Evolutionary conservation across 92 coral and sea anemone genomes (phyloP), one percentile per base, ranked within the genome.

Genomic region (Phenganax stokvisi): DNA sequence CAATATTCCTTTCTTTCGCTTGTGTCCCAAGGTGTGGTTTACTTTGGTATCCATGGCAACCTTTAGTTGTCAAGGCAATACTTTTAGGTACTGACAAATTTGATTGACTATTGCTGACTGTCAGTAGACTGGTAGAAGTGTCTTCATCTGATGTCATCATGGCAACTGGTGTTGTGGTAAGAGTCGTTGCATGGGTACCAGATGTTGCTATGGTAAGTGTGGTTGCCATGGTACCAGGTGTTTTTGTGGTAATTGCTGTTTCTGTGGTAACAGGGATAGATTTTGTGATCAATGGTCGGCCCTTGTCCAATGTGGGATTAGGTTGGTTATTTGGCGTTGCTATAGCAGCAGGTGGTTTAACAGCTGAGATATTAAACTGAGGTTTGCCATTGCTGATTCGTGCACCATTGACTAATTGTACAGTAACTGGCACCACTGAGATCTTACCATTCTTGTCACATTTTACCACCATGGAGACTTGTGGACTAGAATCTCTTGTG

Each of bases 401-500:
- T 10, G 54, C 47, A 12, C 54, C 53, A 29, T 68, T 68, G 16
- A 68, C 54, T 16, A 37, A 10, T 53, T 68, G 73, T 30, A 68
- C 1, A 1, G 73, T 37, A 30, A 68, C 73, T 68, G 73, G 73
- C 13, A 68, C 6, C 73, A 68, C 73, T 2, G 73, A 68, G 13
- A 68, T 68, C 53, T 30, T 68, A 68, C 73, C 73, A 29, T 68
- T 37, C 73, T 68, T 68, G 16, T 68, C 73, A 20, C 73, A 68
- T 28, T 20, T 68, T 53, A 68, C 73, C 1, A 68, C 73, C 73
- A 68, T 68, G 9, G 73, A 68, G 47, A 68, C 47, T 68, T 68
- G 73, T 10, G n/a, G 31, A 37, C 9, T 29, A 30, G 73, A 53
- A 66, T 68, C 16, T 29, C 11, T 37, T 37, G 20, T 5, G 2